Base-by-base conservation (phyloP, 2,888 invertebrate species). In the Nomada lathburiana region DNA sequence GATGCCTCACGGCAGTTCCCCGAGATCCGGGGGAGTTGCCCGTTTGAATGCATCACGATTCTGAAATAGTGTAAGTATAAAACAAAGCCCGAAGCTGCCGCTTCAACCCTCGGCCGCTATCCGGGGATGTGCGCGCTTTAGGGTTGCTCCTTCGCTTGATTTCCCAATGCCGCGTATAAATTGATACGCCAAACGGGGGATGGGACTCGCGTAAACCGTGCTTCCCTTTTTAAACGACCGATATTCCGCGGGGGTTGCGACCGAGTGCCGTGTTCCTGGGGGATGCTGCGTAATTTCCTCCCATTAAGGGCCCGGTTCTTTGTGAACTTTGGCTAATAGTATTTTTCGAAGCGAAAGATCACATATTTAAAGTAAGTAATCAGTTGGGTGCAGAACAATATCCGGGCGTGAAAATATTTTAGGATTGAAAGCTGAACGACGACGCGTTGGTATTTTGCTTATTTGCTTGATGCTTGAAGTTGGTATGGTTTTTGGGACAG, bases 61-160 rank as follows among this genome's bases (percentile, higher is more conserved):
- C 84, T 77, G 81, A 89, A 89, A 89, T 86, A 88, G 88, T 91
- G 89, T 89, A 92, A 91, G 92, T 89, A 92, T 90, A 92, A 92
- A 92, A 91, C 91, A 91, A 91, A 91, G 89, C 90, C 82, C 36
- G 69, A 42, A 72, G 67, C 77, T 64, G 57, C 55, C 75, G 68
- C 55, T 67, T 50, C 53, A 36, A 67, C 70, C 73, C 75, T 83
- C 76, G 67, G 53, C 76, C 74, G 82, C 84, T 90, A 90, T 87
- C 78, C 85, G 83, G 86, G 77, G 68, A 71, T 70, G 59, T 55
- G 82, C 69, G 60, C 81, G 57, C 64, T 75, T 65, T 76, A 73
- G 79, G 89, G 84, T 88, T 85, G 85, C 86, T 86, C 83, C 88
- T 89, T 91, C 92, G 91, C 91, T 92, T 91, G 91, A 93, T 92